phyloP scores from a whole-genome alignment of 2,797 vertebrate genomes.

The Catostomus latipinnis region DNA sequence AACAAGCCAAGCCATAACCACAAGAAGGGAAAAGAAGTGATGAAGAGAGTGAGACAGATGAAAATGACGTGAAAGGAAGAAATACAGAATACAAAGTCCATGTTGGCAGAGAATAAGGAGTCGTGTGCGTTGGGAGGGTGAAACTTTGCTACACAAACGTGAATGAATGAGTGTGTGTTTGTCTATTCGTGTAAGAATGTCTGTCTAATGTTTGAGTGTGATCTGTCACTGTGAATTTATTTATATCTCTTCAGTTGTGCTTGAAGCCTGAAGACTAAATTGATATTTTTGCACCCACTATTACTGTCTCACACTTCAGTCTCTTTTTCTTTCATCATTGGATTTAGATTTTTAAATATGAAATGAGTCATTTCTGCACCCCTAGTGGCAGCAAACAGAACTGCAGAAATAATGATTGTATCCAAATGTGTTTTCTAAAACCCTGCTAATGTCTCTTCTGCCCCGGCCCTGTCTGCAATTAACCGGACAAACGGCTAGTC shows the following conservation, averaged over 20 bases:
- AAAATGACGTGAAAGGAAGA: not conserved
- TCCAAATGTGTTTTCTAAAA: no score
- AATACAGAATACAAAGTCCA: conserved; percentile 35
- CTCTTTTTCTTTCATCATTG: not conserved
- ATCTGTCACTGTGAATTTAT: conserved; percentile 7
- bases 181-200: conserved; percentile 17
- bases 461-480: no score
- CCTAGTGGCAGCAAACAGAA: no score
- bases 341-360: not conserved
- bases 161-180: conserved; percentile 40
- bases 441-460: no score
- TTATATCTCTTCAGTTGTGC: conserved; percentile 15
- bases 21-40: conserved; percentile 33
- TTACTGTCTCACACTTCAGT: conserved; percentile 21
- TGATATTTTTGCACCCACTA: conserved; percentile 48
- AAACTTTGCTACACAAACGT: conserved; percentile 44
- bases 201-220: conserved; percentile 23
- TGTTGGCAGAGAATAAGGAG: conserved; percentile 15
- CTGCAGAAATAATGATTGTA: no score
- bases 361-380: not conserved
- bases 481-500: no score
- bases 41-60: conserved; percentile 3
- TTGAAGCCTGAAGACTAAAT: conserved; percentile 33
- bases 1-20: conserved; percentile 53
- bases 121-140: conserved; percentile 23